Evolutionary conservation across 2,888 invertebrate species (phyloP), one percentile per base, ranked within the genome.

Genomic region (Operophtera brumata): DNA sequence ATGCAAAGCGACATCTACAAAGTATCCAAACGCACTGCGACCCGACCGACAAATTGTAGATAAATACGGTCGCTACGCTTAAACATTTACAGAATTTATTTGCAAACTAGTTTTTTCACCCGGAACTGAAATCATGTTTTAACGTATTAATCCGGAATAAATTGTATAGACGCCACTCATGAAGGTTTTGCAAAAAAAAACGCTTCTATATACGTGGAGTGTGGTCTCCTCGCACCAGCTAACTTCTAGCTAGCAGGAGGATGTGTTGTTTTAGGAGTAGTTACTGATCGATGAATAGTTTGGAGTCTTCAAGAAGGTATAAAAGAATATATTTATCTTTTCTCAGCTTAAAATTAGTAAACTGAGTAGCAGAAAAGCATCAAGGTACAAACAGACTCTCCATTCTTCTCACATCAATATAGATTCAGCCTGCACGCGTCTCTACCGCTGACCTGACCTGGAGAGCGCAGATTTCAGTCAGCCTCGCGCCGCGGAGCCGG

Each of bases 401-500:
- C 12, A 20, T 43, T 64, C 26, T 34, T 36, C 32, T 35, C 34
- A 25, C 30, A 43, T 35, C 13, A 36, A 40, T 52, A 46, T 57
- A 69, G 63, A 62, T 56, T 65, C 66, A 52, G 64, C 67, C 61
- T 81, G 78, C 57, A 77, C 81, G 70, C 71, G 60, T 64, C 84
- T 72, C 72, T 66, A 75, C 65, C 35, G 62, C 69, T 84, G 86
- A 84, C 86, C 89, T 88, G 89, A 89, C 90, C 90, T 83, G 84
- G 78, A 81, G 73, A 70, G 82, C 88, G 84, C 84, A 88, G 90
- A 89, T 89, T 90, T 86, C 48, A 90, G 89, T 90, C 82, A 82
- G 84, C 77, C 78, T 79, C 83, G 86, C 83, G 84, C 78, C 81
- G 78, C 80, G 80, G 70, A 69, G 77, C 82, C 73, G 68, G 77